These are phyloP conservation scores for Battus philenor DNA, from an alignment of 1,140 invertebrate genomes.

Conservation along the genomic window DNA sequence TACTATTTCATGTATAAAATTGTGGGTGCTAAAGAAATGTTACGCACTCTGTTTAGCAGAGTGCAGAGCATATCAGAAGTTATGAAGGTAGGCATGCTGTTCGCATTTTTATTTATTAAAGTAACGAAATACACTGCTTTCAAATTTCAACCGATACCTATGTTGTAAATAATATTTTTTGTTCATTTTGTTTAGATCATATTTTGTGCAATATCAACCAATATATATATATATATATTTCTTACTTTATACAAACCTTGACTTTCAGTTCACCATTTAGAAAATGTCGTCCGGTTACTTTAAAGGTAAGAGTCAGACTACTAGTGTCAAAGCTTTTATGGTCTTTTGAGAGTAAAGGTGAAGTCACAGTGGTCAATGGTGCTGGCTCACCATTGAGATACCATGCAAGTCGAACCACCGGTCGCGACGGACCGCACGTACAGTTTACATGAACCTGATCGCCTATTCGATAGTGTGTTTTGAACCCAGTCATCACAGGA, in stretches of 20 bases:
- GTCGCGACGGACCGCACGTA: constrained; percentile 87
- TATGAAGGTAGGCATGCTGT: too few species aligned
- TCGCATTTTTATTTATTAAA: constrained; percentile 10
- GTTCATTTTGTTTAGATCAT: neutral
- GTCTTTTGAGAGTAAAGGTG: constrained; percentile 44
- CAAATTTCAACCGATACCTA: too few species aligned
- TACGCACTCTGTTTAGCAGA: too few species aligned
- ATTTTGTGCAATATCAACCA: neutral
- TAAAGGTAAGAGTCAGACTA: constrained; percentile 83
- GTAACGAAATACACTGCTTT: too few species aligned
- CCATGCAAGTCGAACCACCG: constrained; percentile 89
- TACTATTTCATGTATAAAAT: too few species aligned
- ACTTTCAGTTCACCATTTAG: constrained; percentile 88
- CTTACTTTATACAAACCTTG: too few species aligned
- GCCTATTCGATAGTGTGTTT: constrained; percentile 86
- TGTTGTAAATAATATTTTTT: neutral
- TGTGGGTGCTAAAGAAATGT: too few species aligned
- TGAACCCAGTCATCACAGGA: constrained; percentile 87
- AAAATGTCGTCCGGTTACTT: constrained; percentile 85
- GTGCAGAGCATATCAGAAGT: too few species aligned
- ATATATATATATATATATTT: constrained; percentile 24
- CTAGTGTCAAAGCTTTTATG: constrained; percentile 83
- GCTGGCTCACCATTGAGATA: constrained; percentile 91
- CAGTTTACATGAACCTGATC: constrained; percentile 89
- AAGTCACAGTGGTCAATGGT: constrained; percentile 59